Evolutionary conservation across 2,888 invertebrate species (phyloP).

Genomic region (Apodemia duryi): DNA sequence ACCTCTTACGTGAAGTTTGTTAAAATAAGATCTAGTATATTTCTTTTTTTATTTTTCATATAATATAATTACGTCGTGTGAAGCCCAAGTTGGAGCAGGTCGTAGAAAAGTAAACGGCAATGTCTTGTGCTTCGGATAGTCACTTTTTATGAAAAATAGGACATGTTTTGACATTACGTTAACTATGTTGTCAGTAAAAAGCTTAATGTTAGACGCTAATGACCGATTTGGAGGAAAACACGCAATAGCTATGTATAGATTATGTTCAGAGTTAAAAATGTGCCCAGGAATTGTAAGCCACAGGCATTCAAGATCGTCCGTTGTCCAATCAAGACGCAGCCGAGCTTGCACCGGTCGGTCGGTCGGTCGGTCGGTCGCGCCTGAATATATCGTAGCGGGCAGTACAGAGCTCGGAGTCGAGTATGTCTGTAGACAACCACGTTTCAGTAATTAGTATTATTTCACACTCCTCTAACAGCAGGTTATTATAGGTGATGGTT

Average conservation of each 20-base stretch:
- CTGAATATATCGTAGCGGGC: constrained; percentile 16
- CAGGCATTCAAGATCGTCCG: constrained; percentile 16
- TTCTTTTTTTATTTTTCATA: not conserved
- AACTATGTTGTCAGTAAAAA: not conserved
- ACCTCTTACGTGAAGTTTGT: not conserved
- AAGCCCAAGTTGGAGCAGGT: not conserved
- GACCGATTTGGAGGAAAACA: constrained; percentile 18
- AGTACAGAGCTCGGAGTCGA: constrained; percentile 18
- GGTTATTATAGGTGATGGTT: constrained; percentile 19
- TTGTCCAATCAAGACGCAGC: constrained; percentile 16
- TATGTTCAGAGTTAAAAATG: not conserved
- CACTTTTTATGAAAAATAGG: constrained; percentile 4
- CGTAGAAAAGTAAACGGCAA: not conserved
- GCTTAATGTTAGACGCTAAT: not conserved
- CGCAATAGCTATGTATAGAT: constrained; percentile 19
- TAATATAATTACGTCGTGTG: not conserved
- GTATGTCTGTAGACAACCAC: constrained; percentile 20
- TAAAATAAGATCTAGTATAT: not conserved
- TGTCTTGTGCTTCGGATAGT: constrained; percentile 1
- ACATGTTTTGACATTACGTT: not conserved
- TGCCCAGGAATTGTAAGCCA: not conserved
- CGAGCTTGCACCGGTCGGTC: constrained; percentile 10
- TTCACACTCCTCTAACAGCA: not conserved
- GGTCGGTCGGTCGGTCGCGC: not conserved
- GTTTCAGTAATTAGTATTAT: constrained; percentile 19